Conservation (phyloP, 2,797 vertebrate species). For the Zalophus californianus region DNA sequence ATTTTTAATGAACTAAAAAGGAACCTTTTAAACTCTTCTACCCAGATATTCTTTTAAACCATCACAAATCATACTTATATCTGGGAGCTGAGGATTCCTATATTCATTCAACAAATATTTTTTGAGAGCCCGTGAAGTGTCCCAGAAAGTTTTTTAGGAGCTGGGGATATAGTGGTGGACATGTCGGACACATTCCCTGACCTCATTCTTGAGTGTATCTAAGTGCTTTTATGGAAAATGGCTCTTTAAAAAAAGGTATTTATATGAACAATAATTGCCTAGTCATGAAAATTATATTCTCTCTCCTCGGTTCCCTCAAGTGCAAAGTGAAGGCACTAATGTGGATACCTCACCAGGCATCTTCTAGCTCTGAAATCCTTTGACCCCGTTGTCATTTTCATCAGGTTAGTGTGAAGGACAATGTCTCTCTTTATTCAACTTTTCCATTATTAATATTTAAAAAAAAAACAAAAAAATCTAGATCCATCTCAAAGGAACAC, state of each 20-base stretch:
- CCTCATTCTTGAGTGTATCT: not conserved
- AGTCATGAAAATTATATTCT: not conserved
- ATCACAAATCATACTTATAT: not conserved
- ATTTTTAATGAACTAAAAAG: not conserved
- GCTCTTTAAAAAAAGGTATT: not conserved
- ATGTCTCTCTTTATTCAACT: not conserved
- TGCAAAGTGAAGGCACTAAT: not conserved
- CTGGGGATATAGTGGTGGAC: not conserved
- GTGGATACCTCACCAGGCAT: not conserved
- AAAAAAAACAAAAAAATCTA: conserved; percentile 17
- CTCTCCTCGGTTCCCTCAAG: not conserved
- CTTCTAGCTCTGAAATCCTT: not conserved
- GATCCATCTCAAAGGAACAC: not conserved
- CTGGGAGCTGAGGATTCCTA: not conserved
- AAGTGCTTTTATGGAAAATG: not conserved
- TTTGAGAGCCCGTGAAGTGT: not conserved
- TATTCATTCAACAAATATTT: not conserved
- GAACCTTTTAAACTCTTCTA: not conserved
- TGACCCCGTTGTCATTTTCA: not conserved
- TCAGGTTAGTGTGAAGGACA: not conserved
- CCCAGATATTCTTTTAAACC: conserved; percentile 1
- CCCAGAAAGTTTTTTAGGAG: not conserved
- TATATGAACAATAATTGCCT: not conserved
- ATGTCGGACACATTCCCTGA: not conserved
- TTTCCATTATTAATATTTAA: not conserved